Evolutionary conservation across 2,797 vertebrate species (phyloP).

Genomic region (Mus spretus): DNA sequence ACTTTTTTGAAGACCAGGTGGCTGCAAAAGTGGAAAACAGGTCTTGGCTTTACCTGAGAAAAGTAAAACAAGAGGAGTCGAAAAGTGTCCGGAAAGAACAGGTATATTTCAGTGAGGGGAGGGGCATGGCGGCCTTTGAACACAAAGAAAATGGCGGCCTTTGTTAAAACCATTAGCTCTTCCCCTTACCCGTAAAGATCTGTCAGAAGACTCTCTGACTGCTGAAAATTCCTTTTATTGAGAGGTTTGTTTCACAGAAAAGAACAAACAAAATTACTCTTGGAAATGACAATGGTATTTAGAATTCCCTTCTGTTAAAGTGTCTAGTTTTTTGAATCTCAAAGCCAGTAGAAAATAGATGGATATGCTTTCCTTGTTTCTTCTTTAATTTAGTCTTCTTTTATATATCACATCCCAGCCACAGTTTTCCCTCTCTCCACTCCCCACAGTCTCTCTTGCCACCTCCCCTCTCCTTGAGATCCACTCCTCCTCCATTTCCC

Average conservation of each 20-base stretch:
- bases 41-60: constrained; percentile 94
- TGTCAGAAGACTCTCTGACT: not conserved
- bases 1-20: constrained; percentile 87
- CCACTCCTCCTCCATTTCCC: not conserved
- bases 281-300: not conserved
- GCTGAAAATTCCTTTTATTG: not conserved
- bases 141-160: not conserved
- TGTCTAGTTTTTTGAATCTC: constrained; percentile 19
- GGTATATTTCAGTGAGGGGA: constrained; percentile 86
- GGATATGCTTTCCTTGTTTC: not conserved
- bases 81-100: constrained; percentile 93
- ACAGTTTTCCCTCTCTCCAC: not conserved
- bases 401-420: not conserved
- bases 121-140: accelerated
- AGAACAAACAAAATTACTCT: not conserved
- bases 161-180: not conserved
- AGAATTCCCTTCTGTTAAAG: constrained; percentile 15
- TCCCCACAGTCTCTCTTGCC: not conserved
- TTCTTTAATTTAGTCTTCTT: not conserved
- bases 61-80: constrained; percentile 88
- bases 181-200: not conserved
- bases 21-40: constrained; percentile 69
- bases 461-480: not conserved
- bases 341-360: not conserved
- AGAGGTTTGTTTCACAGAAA: not conserved